A percentile compares a stretch with the other conserved stretches of the same genome.
These are phyloP conservation scores for Diplodus sargus DNA, from an alignment of 2,797 vertebrate genomes.

Conservation along the genomic window DNA sequence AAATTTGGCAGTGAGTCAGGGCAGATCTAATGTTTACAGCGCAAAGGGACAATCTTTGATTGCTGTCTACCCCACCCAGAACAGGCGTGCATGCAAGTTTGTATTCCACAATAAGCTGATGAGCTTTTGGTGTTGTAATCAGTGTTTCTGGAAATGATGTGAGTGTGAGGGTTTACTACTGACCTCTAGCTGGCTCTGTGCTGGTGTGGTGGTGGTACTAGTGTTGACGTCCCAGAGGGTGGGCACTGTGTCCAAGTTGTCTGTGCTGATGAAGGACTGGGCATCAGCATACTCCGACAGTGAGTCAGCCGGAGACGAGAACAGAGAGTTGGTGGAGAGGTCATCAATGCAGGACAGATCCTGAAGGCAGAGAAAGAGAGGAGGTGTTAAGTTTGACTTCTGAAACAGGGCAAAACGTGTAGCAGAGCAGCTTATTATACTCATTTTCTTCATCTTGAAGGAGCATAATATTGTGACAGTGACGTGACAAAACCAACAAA, in stretches of 20 bases:
- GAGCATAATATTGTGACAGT: neutral
- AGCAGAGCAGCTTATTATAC: neutral
- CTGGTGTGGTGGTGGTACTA: constrained; percentile 78
- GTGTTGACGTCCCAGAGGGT: constrained; percentile 94
- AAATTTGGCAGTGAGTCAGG: constrained; percentile 7
- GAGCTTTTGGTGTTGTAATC: constrained; percentile 7
- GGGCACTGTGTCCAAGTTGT: constrained; percentile 89
- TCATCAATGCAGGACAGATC: constrained; percentile 93
- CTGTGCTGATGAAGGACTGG: constrained; percentile 86
- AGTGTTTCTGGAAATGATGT: constrained; percentile 25
- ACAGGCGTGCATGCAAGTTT: constrained; percentile 3
- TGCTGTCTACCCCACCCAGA: neutral
- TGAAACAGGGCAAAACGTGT: neutral
- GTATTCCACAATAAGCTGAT: neutral
- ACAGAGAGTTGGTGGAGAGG: constrained; percentile 91
- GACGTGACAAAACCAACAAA: neutral
- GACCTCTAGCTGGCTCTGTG: constrained; percentile 90
- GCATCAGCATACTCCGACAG: constrained; percentile 92
- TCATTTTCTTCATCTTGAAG: constrained; percentile 1
- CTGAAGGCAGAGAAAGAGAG: constrained; percentile 75
- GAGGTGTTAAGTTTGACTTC: constrained; percentile 18
- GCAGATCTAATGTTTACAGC: constrained; percentile 13
- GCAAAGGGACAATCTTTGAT: constrained; percentile 4
- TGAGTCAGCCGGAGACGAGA: constrained; percentile 94
- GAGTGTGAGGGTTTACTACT: constrained; percentile 31